Evolutionary conservation across 1,140 invertebrate species (phyloP).

Genomic region (Drosophila kohkoa): DNA sequence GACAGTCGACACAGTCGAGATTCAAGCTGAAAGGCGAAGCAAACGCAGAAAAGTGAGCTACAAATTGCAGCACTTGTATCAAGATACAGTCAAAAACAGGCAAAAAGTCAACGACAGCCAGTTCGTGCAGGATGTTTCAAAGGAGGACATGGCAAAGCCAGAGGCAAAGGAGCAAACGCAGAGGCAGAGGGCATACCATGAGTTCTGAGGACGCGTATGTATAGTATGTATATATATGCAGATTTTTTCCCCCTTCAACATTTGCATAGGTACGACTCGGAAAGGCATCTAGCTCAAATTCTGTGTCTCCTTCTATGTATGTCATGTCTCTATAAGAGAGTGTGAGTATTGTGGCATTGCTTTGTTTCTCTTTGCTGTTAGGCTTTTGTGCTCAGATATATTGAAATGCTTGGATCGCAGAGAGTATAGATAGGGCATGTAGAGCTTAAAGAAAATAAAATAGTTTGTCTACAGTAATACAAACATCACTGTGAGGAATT

Average conservation of each 20-base stretch:
- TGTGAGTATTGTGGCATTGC: slow-evolving; percentile 8
- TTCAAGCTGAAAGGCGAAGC: slow-evolving; percentile 24
- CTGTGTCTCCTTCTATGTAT: not conserved
- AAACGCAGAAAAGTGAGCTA: slow-evolving; percentile 56
- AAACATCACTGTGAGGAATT: not conserved
- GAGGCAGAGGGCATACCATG: slow-evolving; percentile 1
- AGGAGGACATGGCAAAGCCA: slow-evolving; percentile 29
- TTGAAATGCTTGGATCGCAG: slow-evolving; percentile 38
- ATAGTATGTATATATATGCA: slow-evolving; percentile 3
- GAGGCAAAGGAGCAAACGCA: not conserved
- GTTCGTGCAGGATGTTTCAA: slow-evolving; percentile 50
- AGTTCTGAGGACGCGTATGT: not conserved
- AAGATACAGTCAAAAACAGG: slow-evolving; percentile 69
- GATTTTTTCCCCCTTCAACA: slow-evolving; percentile 28
- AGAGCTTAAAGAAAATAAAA: slow-evolving; percentile 49
- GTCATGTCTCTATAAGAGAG: slow-evolving; percentile 8
- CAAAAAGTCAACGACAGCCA: slow-evolving; percentile 55
- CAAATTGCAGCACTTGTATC: slow-evolving; percentile 80
- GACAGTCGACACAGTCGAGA: slow-evolving; percentile 16
- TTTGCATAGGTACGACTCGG: slow-evolving; percentile 64
- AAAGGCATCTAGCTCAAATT: slow-evolving; percentile 9
- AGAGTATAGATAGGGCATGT: slow-evolving; percentile 9
- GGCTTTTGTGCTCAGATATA: slow-evolving; percentile 40
- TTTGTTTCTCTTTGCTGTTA: slow-evolving; percentile 43
- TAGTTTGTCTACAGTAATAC: slow-evolving; percentile 27